These are phyloP conservation scores for Leptopterna dolabrata DNA, from an alignment of 2,888 invertebrate genomes.

Conservation along the genomic window DNA sequence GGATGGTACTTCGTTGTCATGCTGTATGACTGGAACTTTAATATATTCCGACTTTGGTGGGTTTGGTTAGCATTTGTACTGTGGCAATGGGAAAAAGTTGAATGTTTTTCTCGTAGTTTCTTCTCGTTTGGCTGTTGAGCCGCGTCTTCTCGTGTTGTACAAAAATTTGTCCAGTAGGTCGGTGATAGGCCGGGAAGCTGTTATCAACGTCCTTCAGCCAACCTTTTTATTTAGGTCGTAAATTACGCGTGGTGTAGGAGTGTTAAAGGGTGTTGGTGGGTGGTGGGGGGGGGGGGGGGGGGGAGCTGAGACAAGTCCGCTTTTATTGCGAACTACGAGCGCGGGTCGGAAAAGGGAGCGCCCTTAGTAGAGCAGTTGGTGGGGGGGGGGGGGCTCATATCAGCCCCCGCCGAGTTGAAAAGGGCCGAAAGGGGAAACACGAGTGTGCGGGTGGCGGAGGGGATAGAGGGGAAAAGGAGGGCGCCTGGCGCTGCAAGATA, in stretches of 20 bases:
- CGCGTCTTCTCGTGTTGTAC: too few species aligned
- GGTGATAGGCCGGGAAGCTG: not conserved
- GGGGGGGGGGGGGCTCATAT: not conserved
- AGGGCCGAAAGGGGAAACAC: not conserved
- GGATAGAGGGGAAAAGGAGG: not conserved
- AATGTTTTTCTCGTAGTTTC: too few species aligned
- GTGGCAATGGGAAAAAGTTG: too few species aligned
- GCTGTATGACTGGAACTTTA: too few species aligned
- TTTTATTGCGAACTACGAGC: not conserved
- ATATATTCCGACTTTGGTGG: too few species aligned
- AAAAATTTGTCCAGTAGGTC: too few species aligned
- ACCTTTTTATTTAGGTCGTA: slow-evolving; percentile 16
- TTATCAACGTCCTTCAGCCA: slow-evolving; percentile 1
- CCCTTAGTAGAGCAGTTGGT: not conserved
- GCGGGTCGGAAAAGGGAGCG: not conserved
- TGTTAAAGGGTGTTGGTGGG: not conserved
- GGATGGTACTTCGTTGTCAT: too few species aligned
- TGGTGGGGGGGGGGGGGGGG: not conserved
- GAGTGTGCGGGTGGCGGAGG: not conserved
- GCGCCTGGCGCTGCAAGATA: slow-evolving; percentile 24
- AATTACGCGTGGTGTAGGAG: not conserved
- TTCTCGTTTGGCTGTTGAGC: too few species aligned
- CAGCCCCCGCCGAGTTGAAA: not conserved
- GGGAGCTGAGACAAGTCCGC: slow-evolving; percentile 4
- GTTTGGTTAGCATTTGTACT: too few species aligned